Evolutionary conservation across 2,888 invertebrate genomes (phyloP).

Genomic region (Smittia aterrima): DNA sequence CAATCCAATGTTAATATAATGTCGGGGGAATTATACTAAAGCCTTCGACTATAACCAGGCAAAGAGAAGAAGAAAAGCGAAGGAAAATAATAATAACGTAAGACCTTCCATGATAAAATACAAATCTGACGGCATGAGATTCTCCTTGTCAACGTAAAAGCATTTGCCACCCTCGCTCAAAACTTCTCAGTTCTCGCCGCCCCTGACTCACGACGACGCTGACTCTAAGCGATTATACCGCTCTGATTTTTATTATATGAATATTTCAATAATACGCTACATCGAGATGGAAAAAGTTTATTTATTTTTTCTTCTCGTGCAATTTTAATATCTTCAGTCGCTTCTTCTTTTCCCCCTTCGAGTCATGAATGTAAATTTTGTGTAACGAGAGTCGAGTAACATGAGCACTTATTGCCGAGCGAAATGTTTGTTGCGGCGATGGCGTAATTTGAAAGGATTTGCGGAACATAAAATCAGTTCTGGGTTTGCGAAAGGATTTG

Average conservation of each 20-base stretch:
- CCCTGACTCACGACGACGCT: not conserved
- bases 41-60: not conserved
- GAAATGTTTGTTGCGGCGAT: no score
- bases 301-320: not conserved
- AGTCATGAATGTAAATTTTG: not conserved
- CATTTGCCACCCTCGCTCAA: not conserved
- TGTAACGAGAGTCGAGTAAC: not conserved
- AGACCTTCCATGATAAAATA: slow-evolving; percentile 16
- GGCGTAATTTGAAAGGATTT: no score
- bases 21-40: not conserved
- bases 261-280: slow-evolving; percentile 26
- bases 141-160: slow-evolving; percentile 13
- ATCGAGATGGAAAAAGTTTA: slow-evolving; percentile 22
- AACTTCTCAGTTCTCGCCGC: not conserved
- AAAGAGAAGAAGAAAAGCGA: slow-evolving; percentile 5
- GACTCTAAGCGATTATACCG: not conserved
- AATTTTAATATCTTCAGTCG: not conserved
- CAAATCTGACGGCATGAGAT: slow-evolving; percentile 23
- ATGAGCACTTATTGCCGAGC: no score
- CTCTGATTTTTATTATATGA: slow-evolving; percentile 16
- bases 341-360: not conserved
- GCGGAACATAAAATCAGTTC: no score
- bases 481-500: no score
- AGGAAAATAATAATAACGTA: slow-evolving; percentile 18
- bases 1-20: slow-evolving; percentile 26